These are phyloP conservation scores for Eristalis arbustorum DNA, from an alignment of 2,888 invertebrate species.

Conservation along the genomic window DNA sequence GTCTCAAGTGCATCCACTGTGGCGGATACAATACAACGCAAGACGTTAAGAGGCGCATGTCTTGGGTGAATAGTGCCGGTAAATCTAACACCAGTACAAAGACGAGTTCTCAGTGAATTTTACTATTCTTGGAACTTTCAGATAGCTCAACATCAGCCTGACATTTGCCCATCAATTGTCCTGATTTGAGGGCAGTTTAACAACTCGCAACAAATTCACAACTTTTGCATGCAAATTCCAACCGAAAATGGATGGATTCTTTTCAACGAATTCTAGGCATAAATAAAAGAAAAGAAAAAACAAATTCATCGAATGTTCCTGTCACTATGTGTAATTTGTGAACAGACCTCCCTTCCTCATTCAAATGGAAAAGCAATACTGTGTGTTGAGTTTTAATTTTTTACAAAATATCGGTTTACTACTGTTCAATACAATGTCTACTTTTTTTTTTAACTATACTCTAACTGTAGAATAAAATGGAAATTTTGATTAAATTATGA, in stretches of 20 bases:
- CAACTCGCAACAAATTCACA: background rate
- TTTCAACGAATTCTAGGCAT: background rate
- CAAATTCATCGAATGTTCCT: conserved; percentile 37
- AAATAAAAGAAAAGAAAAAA: background rate
- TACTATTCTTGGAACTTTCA: conserved; percentile 9
- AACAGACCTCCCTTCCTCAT: conserved; percentile 21
- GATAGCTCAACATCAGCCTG: conserved; percentile 64
- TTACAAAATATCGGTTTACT: background rate
- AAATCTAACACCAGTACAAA: conserved; percentile 3
- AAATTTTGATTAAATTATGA: background rate
- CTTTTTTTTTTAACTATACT: conserved; percentile 1
- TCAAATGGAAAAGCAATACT: conserved; percentile 19
- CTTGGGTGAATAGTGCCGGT: conserved; percentile 74
- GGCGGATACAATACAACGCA: conserved; percentile 95
- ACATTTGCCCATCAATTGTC: conserved; percentile 23
- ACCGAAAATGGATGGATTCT: background rate
- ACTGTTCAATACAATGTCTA: background rate
- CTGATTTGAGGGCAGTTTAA: background rate
- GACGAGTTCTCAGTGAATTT: background rate
- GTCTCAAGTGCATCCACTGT: conserved; percentile 91
- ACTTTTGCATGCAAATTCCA: conserved; percentile 24
- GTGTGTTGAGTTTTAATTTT: conserved; percentile 8
- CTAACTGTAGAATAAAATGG: background rate
- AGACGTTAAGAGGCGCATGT: conserved; percentile 81
- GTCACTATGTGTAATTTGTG: conserved; percentile 10